phyloP scores from a whole-genome alignment of 2,797 vertebrate genomes.

The Micropoecilia bifurca region DNA sequence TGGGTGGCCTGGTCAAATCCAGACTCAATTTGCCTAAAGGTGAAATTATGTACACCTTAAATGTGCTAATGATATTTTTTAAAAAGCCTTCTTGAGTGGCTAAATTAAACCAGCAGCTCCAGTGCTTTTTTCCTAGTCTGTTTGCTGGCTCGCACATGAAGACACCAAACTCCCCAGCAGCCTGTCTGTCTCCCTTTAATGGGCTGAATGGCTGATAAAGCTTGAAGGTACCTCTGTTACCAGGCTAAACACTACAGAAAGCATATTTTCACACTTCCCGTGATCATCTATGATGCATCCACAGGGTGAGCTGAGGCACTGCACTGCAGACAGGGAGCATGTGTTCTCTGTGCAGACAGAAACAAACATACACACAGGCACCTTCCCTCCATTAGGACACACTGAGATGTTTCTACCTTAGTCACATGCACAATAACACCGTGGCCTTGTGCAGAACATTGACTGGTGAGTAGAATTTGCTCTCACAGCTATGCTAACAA shows the following conservation, averaged over 20 bases:
- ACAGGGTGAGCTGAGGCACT: conserved; percentile 37
- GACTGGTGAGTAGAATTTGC: conserved; percentile 55
- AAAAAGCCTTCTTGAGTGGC: neutral
- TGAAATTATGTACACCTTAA: neutral
- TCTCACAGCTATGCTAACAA: neutral
- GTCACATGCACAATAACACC: conserved; percentile 20
- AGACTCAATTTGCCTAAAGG: neutral
- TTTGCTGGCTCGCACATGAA: neutral
- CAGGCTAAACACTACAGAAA: neutral
- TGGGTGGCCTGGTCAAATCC: neutral
- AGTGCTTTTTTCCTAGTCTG: neutral
- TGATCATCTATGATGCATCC: conserved; percentile 60
- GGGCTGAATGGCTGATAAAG: conserved; percentile 1
- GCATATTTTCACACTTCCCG: conserved; percentile 24
- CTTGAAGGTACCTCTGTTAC: neutral
- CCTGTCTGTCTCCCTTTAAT: neutral
- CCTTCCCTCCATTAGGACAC: neutral
- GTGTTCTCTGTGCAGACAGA: neutral
- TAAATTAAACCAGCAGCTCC: neutral
- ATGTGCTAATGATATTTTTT: neutral
- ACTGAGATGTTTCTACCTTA: conserved; percentile 28
- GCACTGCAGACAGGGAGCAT: neutral
- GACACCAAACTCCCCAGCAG: neutral
- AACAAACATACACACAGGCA: neutral
- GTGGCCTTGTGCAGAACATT: conserved; percentile 44